Percentiles rank a stretch among this genome's conserved stretches.
These are phyloP conservation scores for Protonemura montana DNA, from an alignment of 2,888 invertebrate genomes.

Conservation along the genomic window DNA sequence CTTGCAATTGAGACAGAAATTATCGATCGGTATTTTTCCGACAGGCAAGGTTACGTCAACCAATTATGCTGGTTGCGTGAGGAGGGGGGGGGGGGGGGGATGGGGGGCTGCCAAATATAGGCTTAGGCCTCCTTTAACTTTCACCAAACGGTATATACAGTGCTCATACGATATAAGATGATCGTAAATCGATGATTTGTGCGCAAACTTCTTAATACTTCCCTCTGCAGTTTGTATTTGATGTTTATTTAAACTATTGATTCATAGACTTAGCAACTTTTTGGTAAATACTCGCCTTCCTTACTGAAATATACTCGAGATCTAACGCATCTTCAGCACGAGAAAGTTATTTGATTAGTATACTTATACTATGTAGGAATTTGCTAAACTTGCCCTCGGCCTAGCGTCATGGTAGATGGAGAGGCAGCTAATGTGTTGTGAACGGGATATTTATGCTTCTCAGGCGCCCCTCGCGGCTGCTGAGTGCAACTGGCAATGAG, in stretches of 20 bases:
- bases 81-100: too few relatives aligned
- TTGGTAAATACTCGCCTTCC: neutral
- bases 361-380: neutral
- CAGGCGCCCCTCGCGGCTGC: neutral
- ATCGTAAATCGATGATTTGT: conserved; percentile 7
- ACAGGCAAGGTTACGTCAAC: neutral
- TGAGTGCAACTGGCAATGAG: neutral
- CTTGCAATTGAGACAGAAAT: neutral
- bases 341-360: neutral
- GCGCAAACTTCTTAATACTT: neutral
- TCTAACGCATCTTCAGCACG: neutral
- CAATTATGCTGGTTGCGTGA: neutral
- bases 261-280: neutral
- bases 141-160: neutral
- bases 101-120: neutral
- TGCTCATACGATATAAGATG: neutral
- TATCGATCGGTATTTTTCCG: neutral
- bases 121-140: neutral
- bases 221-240: neutral
- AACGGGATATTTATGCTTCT: neutral
- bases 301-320: neutral
- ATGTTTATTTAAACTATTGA: conserved; percentile 7
- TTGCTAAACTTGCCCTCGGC: neutral
- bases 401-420: neutral
- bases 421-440: neutral